Percentiles rank a stretch among this genome's conserved stretches.
These are phyloP conservation scores for Thalassophryne amazonica DNA, from an alignment of 2,797 vertebrate genomes.

Conservation along the genomic window DNA sequence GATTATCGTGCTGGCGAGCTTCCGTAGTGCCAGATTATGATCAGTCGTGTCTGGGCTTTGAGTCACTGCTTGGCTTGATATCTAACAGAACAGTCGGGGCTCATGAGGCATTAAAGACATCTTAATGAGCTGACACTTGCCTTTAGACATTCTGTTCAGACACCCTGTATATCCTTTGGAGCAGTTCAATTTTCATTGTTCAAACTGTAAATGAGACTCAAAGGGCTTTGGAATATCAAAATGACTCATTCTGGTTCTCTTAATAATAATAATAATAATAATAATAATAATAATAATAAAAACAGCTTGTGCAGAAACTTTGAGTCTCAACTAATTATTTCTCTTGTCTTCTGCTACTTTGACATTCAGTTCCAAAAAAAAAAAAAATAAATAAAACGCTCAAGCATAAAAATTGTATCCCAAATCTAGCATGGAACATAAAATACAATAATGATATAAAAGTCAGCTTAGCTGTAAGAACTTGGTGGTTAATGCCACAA, in stretches of 20 bases:
- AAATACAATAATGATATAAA: too few relatives aligned
- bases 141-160: conserved; percentile 1
- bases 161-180: too few relatives aligned
- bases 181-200: background rate
- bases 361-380: too few relatives aligned
- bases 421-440: too few relatives aligned
- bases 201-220: conserved; percentile 3
- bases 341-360: too few relatives aligned
- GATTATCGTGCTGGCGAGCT: conserved; percentile 8
- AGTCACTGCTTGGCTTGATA: conserved; percentile 7
- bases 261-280: too few relatives aligned
- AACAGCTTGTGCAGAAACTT: conserved; percentile 7
- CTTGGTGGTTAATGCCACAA: too few relatives aligned
- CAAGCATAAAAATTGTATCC: too few relatives aligned
- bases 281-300: too few relatives aligned
- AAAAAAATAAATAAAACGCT: too few relatives aligned
- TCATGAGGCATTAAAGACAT: background rate
- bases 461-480: too few relatives aligned
- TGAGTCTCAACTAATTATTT: too few relatives aligned
- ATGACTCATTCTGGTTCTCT: background rate
- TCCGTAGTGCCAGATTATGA: conserved; percentile 2
- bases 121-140: conserved; percentile 8
- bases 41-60: conserved; percentile 1
- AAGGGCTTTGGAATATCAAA: conserved; percentile 12
- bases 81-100: conserved; percentile 7